Evolutionary conservation across 2,113 vertebrate genomes (phyloP).

Genomic region (Tupaia tana): DNA sequence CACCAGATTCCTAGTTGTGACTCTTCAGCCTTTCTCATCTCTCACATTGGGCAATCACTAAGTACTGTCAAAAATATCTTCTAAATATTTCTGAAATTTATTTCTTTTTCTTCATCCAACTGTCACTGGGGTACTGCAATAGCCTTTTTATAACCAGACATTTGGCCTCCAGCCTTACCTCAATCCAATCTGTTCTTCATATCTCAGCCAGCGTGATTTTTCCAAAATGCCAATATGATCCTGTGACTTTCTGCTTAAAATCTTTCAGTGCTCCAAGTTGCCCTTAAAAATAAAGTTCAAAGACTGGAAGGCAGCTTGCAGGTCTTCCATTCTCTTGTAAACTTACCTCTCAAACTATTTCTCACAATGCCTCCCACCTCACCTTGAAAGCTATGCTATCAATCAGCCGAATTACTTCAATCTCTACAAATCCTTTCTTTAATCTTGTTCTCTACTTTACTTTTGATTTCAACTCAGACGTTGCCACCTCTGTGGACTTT

Average conservation of each 20-base stretch:
- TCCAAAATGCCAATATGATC: conserved; percentile 34
- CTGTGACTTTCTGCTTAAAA: conserved; percentile 50
- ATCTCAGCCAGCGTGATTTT: conserved; percentile 51
- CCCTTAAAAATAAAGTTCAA: conserved; percentile 43
- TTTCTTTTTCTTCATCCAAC: conserved; percentile 25
- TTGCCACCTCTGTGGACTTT: not conserved
- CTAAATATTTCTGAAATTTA: conserved; percentile 35
- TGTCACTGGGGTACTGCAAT: not conserved
- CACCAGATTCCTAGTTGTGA: not conserved
- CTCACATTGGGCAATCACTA: not conserved
- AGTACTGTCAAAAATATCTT: not conserved
- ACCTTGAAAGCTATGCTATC: not conserved
- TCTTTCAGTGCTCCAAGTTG: not conserved
- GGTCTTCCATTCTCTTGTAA: not conserved
- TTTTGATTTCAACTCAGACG: not conserved
- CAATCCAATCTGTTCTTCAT: conserved; percentile 36
- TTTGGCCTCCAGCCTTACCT: conserved; percentile 46
- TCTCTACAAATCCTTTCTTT: conserved; percentile 8
- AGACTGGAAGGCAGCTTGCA: conserved; percentile 17
- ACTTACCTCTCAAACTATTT: not conserved
- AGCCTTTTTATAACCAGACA: conserved; percentile 23
- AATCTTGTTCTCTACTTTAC: not conserved
- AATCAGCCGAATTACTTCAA: not conserved
- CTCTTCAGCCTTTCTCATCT: not conserved
- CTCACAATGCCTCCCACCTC: not conserved